Base-by-base conservation (phyloP, 2,113 vertebrate species). In the Grus americana region DNA sequence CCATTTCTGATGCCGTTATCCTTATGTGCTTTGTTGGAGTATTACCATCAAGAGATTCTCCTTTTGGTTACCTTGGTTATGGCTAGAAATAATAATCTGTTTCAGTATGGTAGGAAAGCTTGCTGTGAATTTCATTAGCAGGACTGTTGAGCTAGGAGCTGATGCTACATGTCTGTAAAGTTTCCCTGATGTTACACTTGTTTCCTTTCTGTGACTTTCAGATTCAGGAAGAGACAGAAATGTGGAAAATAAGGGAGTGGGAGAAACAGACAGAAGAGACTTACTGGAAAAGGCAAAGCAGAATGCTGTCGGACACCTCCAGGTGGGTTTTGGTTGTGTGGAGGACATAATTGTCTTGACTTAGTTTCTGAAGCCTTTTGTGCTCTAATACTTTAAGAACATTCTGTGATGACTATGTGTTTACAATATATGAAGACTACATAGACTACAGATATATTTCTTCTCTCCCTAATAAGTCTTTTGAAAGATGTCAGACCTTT, bases 161-260 rank as follows among this genome's bases (percentile, higher is more conserved):
- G 52, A 16, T 27, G 50, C 29, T 50, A 2, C 3, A 0, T 2
- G 6, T 22, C 8, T 72, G 21, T 11, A 42, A 49, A n/a, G 4
- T 67, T 50, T 67, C 61, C 38, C 61, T 88, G 67, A 50, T 32
- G 34, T 46, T 38, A 15, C 27, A 38, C 38, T 85, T 26, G 0
- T 86, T 85, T 83, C 8, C 54, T 38, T 50, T 24, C n/a, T 90
- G 65, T 71, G 38, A 67, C 52, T 76, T 96, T 67, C 96, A 99
- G 99, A 99, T 99, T 97, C 99, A 99, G 84, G 99, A 99, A 94
- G 99, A 99, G 95, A 98, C 98, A 23, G 99, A 99, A 94, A 99
- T 99, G 99, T 99, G 99, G 99, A 99, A 99, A 97, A 98, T 99
- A 97, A 98, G 99, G 92, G 98, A 98, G 96, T 98, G 98, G 97